Base-by-base conservation (phyloP, 2,888 invertebrate genomes). In the Agrenia bidenticulata region DNA sequence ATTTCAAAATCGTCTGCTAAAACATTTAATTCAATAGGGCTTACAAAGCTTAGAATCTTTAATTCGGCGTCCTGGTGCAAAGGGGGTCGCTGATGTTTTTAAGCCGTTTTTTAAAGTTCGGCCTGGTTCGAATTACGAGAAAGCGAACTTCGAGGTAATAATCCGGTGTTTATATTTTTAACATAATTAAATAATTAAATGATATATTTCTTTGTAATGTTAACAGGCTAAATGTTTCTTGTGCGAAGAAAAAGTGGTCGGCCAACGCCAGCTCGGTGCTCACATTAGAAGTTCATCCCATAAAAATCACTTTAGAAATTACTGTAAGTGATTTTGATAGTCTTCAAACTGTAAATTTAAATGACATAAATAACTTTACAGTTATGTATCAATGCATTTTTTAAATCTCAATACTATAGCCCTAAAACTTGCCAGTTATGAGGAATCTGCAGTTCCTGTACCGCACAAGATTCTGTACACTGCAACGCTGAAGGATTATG, bases 221-320 rank as follows among this genome's bases (percentile, higher is more conserved):
- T n/a, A n/a, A n/a, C 62, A 69, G 69, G 65, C 56, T 1, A 69
- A 65, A 27, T 69, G 69, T 37, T 65, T 64, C 39, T 13, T 69
- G 7, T 69, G 69, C 41, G 39, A 59, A n/a, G 56, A 49, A 49
- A 2, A 51, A 21, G 21, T 65, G 1, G 55, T n/a, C 4, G 69
- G 69, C 4, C 62, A 61, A 21, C 62, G 69, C 1, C 45, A 61
- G n/a, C 54, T 50, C n/a, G 69, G 69, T 21, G 69, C 69, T 23
- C 69, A 69, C 32, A 63, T 69, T 19, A 23, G 69, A 53, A 65
- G 69, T 49, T 65, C 54, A 13, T 24, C 62, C 2, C 69, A 69
- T 23, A 65, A 65, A 39, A 57, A 65, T 39, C 49, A 60, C 19
- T 69, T 69, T 49, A 27, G 65, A 21, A 69, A 69, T 50, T 63